Conservation (phyloP, 2,113 vertebrate genomes). For the Tragelaphus scriptus region DNA sequence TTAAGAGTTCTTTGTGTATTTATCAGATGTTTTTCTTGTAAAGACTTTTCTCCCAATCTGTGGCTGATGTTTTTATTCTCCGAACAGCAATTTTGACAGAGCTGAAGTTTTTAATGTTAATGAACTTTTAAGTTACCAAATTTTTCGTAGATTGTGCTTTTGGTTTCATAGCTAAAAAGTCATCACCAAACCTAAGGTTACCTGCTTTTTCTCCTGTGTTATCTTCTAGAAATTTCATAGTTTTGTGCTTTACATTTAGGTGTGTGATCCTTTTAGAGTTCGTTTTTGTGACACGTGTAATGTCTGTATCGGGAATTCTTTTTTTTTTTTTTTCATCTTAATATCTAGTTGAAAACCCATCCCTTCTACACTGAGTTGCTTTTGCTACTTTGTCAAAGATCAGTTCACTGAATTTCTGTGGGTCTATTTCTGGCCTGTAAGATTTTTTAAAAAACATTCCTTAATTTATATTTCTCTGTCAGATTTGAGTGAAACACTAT, state of each 20-base stretch:
- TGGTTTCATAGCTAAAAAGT: neutral
- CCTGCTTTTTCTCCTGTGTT: neutral
- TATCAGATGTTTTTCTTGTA: neutral
- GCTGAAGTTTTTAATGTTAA: neutral
- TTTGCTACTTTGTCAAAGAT: neutral
- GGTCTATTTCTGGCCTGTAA: neutral
- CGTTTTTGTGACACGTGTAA: neutral
- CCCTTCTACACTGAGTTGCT: neutral
- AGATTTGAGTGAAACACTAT: neutral
- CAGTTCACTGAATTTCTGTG: neutral
- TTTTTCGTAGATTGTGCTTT: neutral
- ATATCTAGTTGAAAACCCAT: neutral
- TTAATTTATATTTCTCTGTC: conserved; percentile 35
- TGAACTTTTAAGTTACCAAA: neutral
- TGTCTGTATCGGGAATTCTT: neutral
- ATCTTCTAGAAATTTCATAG: neutral
- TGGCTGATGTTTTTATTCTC: neutral
- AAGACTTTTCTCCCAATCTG: neutral
- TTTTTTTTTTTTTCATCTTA: neutral
- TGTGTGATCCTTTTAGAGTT: neutral
- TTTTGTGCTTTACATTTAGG: neutral
- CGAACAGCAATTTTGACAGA: neutral
- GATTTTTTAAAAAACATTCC: neutral
- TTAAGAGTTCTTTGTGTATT: neutral
- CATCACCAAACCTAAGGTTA: neutral